Evolutionary conservation across 2,797 vertebrate genomes (phyloP).

Genomic region (Luscinia luscinia): DNA sequence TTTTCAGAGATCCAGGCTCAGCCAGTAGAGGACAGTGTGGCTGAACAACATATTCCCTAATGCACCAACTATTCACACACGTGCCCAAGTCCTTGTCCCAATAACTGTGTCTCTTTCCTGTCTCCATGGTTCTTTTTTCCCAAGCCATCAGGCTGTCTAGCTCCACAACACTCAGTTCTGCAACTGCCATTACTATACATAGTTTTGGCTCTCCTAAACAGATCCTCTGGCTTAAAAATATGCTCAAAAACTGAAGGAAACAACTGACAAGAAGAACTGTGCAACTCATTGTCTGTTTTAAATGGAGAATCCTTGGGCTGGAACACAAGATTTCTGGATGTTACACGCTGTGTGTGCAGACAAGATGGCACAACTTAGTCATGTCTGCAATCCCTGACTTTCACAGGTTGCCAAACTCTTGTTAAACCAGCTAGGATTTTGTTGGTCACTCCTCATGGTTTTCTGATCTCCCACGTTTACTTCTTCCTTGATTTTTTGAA

Average conservation of each 20-base stretch:
- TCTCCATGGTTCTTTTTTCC: neutral
- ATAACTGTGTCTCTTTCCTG: neutral
- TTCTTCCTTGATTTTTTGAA: neutral
- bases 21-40: constrained; percentile 35
- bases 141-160: neutral
- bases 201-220: neutral
- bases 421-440: neutral
- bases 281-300: neutral
- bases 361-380: neutral
- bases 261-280: neutral
- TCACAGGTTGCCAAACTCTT: neutral
- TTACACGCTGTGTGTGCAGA: neutral
- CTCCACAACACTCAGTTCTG: neutral
- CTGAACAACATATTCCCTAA: neutral
- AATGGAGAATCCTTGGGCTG: neutral
- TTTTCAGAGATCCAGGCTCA: neutral
- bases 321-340: neutral
- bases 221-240: constrained; percentile 1
- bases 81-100: neutral
- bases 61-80: neutral
- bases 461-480: neutral
- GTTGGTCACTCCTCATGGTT: neutral
- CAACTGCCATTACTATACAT: neutral
- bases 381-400: neutral
- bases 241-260: neutral